Evolutionary conservation across 2,888 invertebrate genomes (phyloP).

Genomic region (Lasioglossum marginatum): DNA sequence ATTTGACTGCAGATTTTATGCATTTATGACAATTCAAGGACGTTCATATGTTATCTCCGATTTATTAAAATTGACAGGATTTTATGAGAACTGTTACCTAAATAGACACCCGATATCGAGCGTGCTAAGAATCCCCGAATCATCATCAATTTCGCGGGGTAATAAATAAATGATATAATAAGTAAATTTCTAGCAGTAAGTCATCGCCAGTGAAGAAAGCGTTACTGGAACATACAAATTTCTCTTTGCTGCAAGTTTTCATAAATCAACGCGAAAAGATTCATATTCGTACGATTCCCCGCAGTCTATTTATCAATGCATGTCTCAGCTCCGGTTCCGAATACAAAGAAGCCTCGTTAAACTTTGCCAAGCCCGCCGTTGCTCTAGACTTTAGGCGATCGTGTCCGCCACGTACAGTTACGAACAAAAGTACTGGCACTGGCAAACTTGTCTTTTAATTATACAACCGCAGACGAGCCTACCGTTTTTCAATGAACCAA

Average conservation of each 20-base stretch:
- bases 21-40: no score
- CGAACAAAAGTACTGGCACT: no score
- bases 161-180: no score
- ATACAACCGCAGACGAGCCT: no score
- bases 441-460: no score
- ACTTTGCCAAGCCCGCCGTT: background rate
- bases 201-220: background rate
- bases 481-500: no score
- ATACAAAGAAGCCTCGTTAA: background rate
- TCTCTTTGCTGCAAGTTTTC: background rate
- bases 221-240: background rate
- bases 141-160: background rate
- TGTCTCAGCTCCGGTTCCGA: background rate
- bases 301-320: slow-evolving; percentile 8
- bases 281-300: background rate
- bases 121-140: background rate
- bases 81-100: background rate
- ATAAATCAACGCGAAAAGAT: slow-evolving; percentile 5
- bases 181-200: background rate
- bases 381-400: background rate
- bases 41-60: no score
- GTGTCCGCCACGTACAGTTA: background rate
- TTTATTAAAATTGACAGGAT: background rate
- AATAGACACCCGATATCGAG: background rate
- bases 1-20: no score